Percentiles rank a stretch among this genome's conserved stretches.
phyloP scores from a whole-genome alignment of 1,140 invertebrate genomes.

The Temnothorax nylanderi region DNA sequence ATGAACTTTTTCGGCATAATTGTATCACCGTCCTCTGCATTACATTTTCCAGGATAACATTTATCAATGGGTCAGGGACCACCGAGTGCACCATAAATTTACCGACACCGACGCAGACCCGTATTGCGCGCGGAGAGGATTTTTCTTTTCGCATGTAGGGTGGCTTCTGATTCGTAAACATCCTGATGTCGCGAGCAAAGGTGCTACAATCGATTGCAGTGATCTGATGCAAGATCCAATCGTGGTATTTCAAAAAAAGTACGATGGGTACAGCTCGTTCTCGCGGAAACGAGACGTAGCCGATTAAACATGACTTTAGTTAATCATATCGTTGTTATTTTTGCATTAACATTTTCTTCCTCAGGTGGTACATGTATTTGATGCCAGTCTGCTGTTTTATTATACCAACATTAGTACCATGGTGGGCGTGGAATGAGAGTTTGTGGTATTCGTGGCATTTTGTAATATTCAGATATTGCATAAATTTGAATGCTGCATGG shows the following conservation, averaged over 20 bases:
- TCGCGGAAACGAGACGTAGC: too few species aligned
- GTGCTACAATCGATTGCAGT: slow-evolving; percentile 87
- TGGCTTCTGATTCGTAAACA: slow-evolving; percentile 89
- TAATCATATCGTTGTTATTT: too few species aligned
- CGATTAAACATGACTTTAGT: too few species aligned
- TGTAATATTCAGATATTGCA: slow-evolving; percentile 93
- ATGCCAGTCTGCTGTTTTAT: slow-evolving; percentile 94
- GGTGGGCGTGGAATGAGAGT: slow-evolving; percentile 94
- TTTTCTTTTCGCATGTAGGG: slow-evolving; percentile 88
- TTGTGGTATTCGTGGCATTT: slow-evolving; percentile 93
- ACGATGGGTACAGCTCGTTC: neutral
- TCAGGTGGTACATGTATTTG: slow-evolving; percentile 92
- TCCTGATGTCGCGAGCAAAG: slow-evolving; percentile 86
- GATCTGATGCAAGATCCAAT: slow-evolving; percentile 91
- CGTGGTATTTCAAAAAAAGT: slow-evolving; percentile 77
- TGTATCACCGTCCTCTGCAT: too few species aligned
- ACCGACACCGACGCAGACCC: too few species aligned
- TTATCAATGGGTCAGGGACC: too few species aligned
- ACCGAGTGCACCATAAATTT: too few species aligned
- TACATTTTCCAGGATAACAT: too few species aligned
- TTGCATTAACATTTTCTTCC: slow-evolving; percentile 61
- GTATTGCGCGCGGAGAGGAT: slow-evolving; percentile 82
- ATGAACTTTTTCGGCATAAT: too few species aligned
- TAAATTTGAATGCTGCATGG: slow-evolving; percentile 97
- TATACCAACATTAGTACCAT: slow-evolving; percentile 94